Evolutionary conservation across 2,888 invertebrate genomes (phyloP).

Genomic region (Bhutanitis thaidina): DNA sequence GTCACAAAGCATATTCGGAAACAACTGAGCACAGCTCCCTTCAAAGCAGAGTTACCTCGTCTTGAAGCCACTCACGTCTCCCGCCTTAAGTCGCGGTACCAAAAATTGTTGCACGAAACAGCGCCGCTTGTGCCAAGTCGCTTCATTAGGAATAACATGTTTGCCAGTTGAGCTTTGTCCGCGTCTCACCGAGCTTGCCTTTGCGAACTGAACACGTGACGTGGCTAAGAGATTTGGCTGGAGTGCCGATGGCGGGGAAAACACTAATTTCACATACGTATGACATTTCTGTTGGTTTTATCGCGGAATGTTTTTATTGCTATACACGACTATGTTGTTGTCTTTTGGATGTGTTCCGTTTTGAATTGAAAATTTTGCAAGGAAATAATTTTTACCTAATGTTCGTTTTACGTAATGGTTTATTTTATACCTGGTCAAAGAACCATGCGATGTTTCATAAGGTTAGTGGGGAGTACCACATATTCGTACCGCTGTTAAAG

Average conservation of each 20-base stretch:
- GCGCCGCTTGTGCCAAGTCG: slow-evolving; percentile 40
- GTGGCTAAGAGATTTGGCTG: slow-evolving; percentile 2
- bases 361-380: too few relatives aligned
- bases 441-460: too few relatives aligned
- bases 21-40: not conserved
- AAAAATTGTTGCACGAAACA: slow-evolving; percentile 38
- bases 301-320: not conserved
- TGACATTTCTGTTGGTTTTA: not conserved
- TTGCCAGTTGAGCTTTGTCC: slow-evolving; percentile 22
- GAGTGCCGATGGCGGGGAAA: not conserved
- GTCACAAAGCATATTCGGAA: not conserved
- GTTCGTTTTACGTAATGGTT: too few relatives aligned
- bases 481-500: too few relatives aligned
- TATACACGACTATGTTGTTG: too few relatives aligned
- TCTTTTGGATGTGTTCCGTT: too few relatives aligned
- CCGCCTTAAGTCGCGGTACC: slow-evolving; percentile 35
- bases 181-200: slow-evolving; percentile 12
- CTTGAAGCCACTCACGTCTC: slow-evolving; percentile 27
- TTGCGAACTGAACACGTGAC: slow-evolving; percentile 7
- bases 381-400: too few relatives aligned
- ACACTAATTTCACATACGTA: not conserved
- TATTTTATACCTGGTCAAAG: too few relatives aligned
- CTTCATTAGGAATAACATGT: slow-evolving; percentile 49
- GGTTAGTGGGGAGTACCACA: too few relatives aligned
- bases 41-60: slow-evolving; percentile 7